Percentiles rank a stretch among this genome's conserved stretches.
phyloP scores from a whole-genome alignment of 2,888 invertebrate species.

The Spodoptera exigua region DNA sequence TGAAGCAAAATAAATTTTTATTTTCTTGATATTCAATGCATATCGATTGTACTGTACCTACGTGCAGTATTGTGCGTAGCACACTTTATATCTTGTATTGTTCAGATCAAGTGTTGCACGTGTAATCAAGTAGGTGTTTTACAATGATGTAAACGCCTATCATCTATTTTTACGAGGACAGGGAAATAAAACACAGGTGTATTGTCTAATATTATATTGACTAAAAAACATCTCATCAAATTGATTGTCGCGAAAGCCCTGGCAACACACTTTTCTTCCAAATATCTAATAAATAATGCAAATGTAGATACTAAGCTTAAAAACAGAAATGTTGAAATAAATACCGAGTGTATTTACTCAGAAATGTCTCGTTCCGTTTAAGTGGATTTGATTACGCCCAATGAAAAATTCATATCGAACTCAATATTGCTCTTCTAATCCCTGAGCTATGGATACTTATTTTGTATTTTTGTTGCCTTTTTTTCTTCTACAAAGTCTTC shows the following conservation, averaged over 20 bases:
- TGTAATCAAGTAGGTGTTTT: slow-evolving; percentile 4
- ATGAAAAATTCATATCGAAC: slow-evolving; percentile 5
- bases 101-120: slow-evolving; percentile 7
- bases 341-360: not conserved
- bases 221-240: not conserved
- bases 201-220: not conserved
- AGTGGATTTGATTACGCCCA: not conserved
- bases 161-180: not conserved
- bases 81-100: no score
- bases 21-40: no score
- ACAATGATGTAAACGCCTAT: slow-evolving; percentile 1
- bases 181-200: slow-evolving; percentile 17
- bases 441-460: not conserved
- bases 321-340: not conserved
- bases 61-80: no score
- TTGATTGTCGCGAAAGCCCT: no score
- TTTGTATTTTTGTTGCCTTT: not conserved
- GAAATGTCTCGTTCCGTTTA: not conserved
- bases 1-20: no score
- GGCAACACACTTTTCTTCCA: no score
- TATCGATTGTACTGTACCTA: no score
- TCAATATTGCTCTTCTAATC: slow-evolving; percentile 1
- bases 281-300: not conserved
- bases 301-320: not conserved
- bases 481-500: not conserved